Base-by-base conservation (phyloP, 2,797 vertebrate genomes). In the Tiaroga cobitis region DNA sequence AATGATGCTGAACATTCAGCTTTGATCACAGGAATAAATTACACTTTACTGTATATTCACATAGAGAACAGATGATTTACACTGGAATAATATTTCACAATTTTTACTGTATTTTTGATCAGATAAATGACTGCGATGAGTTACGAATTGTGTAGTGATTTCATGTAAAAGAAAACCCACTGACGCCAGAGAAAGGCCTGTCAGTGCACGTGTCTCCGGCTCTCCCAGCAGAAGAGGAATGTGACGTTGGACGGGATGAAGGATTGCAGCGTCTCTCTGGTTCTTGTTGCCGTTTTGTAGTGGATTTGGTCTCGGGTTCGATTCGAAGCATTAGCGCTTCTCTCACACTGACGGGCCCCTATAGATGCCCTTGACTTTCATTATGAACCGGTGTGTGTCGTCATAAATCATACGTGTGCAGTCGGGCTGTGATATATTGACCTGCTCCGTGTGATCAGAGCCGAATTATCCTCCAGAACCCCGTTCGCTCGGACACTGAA, bases 341-440 rank as follows among this genome's bases (percentile, higher is more conserved):
- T 88, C 89, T 80, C 1, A 26, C 82, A 70, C 90, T 93, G 95
- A 94, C 94, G 92, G 93, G 91, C 93, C 94, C 93, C 94, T 95
- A 92, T 92, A 92, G 92, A 93, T 83, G 82, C 49, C 81, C 89
- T 90, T 93, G 93, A 90, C 91, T 93, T 94, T 92, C 90, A 94
- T 93, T 95, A 65, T 93, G 93, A 92, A 92, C 91, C 80, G 5
- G 76, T 72, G 46, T 87, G 86, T 86, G 90, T 83, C 82, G 89
- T 88, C 91, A 94, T 95, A 93, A 93, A 91, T 96, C 93, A 93
- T 89, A 91, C 74, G 72, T 89, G 85, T 75, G 87, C 83, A 85
- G 85, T 81, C 4, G 87, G 68, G 89, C 73, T 90, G 79, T 93
- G 92, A 95, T 95, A 89, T 92, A 94, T 91, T 88, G 88, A 88